Percentiles rank a stretch among this genome's conserved stretches.
Evolutionary conservation across 2,113 vertebrate species (phyloP).

Genomic region (Caretta caretta): DNA sequence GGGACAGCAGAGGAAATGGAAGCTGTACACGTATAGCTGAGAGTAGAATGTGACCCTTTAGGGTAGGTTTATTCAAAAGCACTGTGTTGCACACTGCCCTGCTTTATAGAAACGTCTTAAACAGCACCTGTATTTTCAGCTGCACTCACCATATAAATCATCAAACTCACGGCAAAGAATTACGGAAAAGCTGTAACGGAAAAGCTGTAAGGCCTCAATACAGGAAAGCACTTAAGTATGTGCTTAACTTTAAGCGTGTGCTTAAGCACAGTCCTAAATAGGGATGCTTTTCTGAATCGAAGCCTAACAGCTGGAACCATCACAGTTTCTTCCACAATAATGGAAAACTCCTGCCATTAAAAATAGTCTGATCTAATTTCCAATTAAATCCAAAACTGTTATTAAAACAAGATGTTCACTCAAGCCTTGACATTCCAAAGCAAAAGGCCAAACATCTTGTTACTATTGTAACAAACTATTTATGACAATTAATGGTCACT

Average conservation of each 20-base stretch:
- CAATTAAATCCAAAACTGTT: background rate
- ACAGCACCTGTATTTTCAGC: background rate
- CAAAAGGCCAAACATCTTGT: background rate
- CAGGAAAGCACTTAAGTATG: background rate
- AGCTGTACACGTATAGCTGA: background rate
- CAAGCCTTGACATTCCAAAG: background rate
- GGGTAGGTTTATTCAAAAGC: background rate
- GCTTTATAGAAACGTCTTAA: background rate
- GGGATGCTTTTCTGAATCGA: background rate
- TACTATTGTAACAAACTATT: background rate
- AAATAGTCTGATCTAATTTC: fast-evolving
- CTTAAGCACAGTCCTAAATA: conserved; percentile 9
- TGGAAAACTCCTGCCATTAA: fast-evolving
- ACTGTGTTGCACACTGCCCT: fast-evolving
- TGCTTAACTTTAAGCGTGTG: background rate
- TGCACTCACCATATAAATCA: background rate
- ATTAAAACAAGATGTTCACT: background rate
- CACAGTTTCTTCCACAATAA: background rate
- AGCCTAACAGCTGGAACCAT: background rate
- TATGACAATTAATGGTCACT: background rate
- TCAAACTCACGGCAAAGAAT: conserved; percentile 12
- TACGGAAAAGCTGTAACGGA: too few relatives aligned
- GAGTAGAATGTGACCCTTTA: background rate
- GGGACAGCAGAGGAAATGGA: background rate
- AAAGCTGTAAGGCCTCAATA: conserved; percentile 30